phyloP scores from a whole-genome alignment of 2,113 vertebrate genomes.

The Dascyllus trimaculatus region DNA sequence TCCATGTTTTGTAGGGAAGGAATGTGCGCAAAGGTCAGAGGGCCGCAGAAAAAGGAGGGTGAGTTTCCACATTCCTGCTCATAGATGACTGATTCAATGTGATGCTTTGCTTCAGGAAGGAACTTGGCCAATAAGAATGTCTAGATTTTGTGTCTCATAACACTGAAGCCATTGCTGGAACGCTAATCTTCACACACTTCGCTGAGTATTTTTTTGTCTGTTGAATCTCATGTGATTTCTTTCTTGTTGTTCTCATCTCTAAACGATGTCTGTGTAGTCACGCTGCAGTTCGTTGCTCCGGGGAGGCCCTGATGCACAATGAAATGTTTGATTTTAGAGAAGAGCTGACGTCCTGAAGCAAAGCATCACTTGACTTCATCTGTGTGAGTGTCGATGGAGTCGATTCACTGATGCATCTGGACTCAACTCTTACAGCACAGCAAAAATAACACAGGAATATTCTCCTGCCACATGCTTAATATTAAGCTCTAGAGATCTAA shows the following conservation, averaged over 20 bases:
- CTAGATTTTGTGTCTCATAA: too few relatives aligned
- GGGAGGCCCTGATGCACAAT: conserved; percentile 28
- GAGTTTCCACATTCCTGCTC: conserved; percentile 55
- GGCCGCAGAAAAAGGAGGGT: neutral
- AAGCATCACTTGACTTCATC: conserved; percentile 72
- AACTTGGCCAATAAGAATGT: too few relatives aligned
- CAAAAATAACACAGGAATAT: neutral
- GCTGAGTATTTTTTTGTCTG: neutral
- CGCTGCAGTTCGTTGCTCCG: conserved; percentile 35
- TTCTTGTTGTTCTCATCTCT: conserved; percentile 13
- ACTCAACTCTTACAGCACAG: neutral
- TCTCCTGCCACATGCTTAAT: neutral
- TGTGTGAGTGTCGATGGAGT: neutral
- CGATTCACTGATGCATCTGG: neutral
- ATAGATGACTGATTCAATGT: conserved; percentile 18
- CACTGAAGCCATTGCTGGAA: neutral
- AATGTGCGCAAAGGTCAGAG: conserved; percentile 49
- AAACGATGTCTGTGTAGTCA: conserved; percentile 51
- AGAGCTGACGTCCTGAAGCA: conserved; percentile 14
- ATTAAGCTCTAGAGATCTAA: too few relatives aligned
- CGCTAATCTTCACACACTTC: neutral
- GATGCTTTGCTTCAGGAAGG: neutral
- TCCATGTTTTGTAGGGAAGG: conserved; percentile 10
- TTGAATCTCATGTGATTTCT: conserved; percentile 53
- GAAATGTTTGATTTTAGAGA: conserved; percentile 35